Base-by-base conservation (phyloP, 64 coral and sea anemone species). In the Montipora capricornis region DNA sequence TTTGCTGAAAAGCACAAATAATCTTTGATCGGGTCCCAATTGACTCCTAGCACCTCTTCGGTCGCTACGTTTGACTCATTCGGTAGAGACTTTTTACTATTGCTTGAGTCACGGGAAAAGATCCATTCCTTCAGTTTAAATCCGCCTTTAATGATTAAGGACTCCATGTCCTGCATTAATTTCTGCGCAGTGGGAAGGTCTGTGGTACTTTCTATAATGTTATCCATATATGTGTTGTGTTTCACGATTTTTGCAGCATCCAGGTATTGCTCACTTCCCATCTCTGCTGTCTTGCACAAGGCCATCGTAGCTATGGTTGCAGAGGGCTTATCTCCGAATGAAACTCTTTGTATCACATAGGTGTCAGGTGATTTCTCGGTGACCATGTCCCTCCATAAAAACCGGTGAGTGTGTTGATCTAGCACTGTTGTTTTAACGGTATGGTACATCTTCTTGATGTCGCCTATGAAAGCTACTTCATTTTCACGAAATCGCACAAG, bases 81-180 rank as follows among this genome's bases (percentile, higher is more conserved):
- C 24, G 71, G 58, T 19, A 87, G 3, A 15, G 71, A 47, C 69
- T 61, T 74, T 53, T 75, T 76, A 37, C 73, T 50, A 8, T 78
- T 89, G 73, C 10, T 19, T 77, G 74, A 5, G 87, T 84, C 73
- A 80, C 47, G 44, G 2, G 87, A 89, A 29, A 81, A 85, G 14
- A 77, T 94, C 93, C 93, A 94, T 46, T 52, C 79, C 47, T 89
- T 94, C 20, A 93, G 77, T 84, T 83, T 53, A 73, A 94, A 94
- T 73, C 71, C 71, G 15, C 91, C 83, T 78, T 78, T 61, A 8
- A 16, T 20, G 12, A 88, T 51, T 60, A 93, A 44, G 13, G 55
- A 73, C 76, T 93, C 83, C 26, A 93, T 88, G n/a, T 93, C 73
- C 58, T 60, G 3, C 3, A 53, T 49, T n/a, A 50, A 16, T 61